phyloP scores from a whole-genome alignment of 2,113 vertebrate species.

The Mobula birostris region DNA sequence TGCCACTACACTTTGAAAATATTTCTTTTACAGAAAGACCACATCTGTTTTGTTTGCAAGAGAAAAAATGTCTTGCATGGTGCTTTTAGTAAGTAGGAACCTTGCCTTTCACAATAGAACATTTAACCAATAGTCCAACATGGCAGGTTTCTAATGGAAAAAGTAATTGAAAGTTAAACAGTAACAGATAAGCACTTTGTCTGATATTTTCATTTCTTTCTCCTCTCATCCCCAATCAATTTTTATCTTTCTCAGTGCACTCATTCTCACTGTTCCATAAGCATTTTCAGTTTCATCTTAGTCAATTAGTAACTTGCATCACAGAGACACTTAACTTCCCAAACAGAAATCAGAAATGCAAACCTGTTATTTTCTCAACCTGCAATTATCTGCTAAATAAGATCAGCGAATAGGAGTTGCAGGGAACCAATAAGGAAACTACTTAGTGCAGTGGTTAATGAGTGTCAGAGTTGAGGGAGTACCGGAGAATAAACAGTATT shows the following conservation, averaged over 20 bases:
- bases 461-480: not conserved
- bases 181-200: not conserved
- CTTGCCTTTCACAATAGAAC: not conserved
- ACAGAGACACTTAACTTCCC: not conserved
- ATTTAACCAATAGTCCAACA: not conserved
- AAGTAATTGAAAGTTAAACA: not conserved
- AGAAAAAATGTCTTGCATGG: not conserved
- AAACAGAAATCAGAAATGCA: not conserved
- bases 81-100: not conserved
- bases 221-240: not conserved
- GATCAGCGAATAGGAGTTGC: not conserved
- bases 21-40: not conserved
- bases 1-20: not conserved
- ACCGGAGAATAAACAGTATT: not conserved
- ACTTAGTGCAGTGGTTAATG: not conserved
- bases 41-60: not conserved
- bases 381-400: not conserved
- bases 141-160: not conserved
- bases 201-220: slow-evolving; percentile 3
- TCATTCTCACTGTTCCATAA: not conserved
- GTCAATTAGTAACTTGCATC: not conserved
- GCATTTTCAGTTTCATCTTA: not conserved
- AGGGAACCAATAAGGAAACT: not conserved
- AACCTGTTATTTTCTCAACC: not conserved
- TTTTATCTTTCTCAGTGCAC: not conserved